Conservation (phyloP, 2,797 vertebrate species). For the Semaprochilodus insignis region DNA sequence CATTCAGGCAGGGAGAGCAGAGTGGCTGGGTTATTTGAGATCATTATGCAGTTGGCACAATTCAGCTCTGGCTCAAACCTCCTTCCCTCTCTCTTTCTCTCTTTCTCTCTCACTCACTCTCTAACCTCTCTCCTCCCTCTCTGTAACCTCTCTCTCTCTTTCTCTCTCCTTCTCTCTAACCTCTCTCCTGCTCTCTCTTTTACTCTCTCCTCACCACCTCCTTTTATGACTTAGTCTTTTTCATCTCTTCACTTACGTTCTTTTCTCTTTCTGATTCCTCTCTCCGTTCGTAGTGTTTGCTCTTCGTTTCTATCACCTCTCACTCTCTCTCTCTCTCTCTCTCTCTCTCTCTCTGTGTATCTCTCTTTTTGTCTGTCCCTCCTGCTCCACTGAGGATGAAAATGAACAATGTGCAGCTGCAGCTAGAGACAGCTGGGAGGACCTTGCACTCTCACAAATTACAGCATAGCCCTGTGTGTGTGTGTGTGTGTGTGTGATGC, state of each 20-base stretch:
- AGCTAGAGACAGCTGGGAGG: constrained; percentile 72
- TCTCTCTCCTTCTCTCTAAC: constrained; percentile 14
- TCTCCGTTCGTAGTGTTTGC: neutral
- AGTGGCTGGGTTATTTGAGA: constrained; percentile 80
- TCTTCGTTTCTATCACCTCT: neutral
- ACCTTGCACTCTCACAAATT: constrained; percentile 68
- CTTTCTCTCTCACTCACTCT: neutral
- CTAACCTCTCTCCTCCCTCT: constrained; percentile 37
- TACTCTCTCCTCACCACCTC: constrained; percentile 29
- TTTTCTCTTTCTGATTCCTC: neutral
- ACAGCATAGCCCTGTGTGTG: constrained; percentile 41
- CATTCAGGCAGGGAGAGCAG: constrained; percentile 75
- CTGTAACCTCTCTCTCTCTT: neutral
- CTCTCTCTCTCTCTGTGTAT: neutral
- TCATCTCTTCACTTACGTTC: neutral
- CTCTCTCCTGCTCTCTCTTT: constrained; percentile 24
- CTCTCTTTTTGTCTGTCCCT: neutral
- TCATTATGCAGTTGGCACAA: constrained; percentile 79
- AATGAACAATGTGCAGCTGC: constrained; percentile 67
- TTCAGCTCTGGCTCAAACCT: constrained; percentile 63
- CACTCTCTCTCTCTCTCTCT: constrained; percentile 18
- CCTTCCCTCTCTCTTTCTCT: neutral
- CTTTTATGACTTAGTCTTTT: neutral
- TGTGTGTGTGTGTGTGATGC: constrained; percentile 19
- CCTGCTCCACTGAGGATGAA: constrained; percentile 60